Evolutionary conservation across 92 coral and sea anemone species (phyloP).

Genomic region (Pocillopora meandrina): DNA sequence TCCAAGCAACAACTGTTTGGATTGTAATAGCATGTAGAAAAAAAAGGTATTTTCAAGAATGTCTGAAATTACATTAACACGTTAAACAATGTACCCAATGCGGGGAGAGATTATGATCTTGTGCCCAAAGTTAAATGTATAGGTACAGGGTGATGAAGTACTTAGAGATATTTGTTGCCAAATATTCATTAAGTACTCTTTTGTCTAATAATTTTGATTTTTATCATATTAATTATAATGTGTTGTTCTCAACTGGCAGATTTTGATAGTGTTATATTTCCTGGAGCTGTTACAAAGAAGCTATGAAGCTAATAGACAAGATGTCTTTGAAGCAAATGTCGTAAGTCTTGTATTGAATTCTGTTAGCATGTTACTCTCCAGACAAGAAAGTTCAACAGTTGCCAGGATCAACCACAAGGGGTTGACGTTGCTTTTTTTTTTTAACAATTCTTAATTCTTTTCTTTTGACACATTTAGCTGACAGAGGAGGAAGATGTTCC

Average conservation of each 20-base stretch:
- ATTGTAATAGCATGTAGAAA: no score
- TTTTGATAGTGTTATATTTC: constrained; percentile 48
- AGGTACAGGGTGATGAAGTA: no score
- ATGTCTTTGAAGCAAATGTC: constrained; percentile 8
- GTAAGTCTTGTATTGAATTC: background rate
- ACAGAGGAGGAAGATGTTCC: background rate
- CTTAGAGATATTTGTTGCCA: background rate
- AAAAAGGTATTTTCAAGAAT: no score
- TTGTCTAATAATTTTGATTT: background rate
- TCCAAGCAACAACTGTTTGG: no score
- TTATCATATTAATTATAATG: background rate
- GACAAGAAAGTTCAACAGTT: background rate
- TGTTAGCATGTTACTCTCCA: background rate
- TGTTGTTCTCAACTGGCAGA: constrained; percentile 3
- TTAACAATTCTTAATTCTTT: background rate
- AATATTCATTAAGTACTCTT: background rate
- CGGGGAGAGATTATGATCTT: no score
- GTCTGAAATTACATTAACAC: no score
- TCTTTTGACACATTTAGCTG: background rate
- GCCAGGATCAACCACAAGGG: background rate
- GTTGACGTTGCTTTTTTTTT: background rate
- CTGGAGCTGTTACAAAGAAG: constrained; percentile 61
- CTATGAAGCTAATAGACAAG: constrained; percentile 36
- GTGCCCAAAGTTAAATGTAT: no score
- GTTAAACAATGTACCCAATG: no score